Conservation (phyloP, 2,888 invertebrate genomes). For the Bruchidius siliquastri region DNA sequence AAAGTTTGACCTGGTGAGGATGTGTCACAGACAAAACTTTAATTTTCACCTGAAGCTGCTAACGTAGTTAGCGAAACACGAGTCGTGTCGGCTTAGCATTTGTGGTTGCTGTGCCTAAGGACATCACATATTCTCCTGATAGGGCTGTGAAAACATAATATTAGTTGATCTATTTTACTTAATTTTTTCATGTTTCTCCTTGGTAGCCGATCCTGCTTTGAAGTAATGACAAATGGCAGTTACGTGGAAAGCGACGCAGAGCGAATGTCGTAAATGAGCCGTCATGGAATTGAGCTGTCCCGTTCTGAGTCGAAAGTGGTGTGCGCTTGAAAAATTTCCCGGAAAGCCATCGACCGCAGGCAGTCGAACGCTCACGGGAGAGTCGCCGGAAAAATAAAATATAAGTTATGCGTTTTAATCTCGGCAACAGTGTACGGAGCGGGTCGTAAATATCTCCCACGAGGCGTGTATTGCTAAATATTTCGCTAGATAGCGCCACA, state of each 20-base stretch:
- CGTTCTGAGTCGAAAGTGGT: not conserved
- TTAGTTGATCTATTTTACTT: no score
- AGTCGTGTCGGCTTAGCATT: no score
- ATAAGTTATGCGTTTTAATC: constrained; percentile 51
- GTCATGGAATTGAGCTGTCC: not conserved
- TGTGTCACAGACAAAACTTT: no score
- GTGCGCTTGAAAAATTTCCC: not conserved
- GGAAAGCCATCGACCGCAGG: not conserved
- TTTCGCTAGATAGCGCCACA: constrained; percentile 38
- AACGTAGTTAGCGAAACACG: no score
- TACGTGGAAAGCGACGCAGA: not conserved
- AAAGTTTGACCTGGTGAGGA: no score
- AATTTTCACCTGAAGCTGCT: no score
- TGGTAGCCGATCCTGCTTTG: not conserved
- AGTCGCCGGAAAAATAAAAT: constrained; percentile 43
- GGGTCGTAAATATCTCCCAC: constrained; percentile 43
- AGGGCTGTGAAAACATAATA: no score
- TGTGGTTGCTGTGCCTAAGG: no score
- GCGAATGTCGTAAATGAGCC: not conserved
- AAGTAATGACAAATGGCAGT: not conserved
- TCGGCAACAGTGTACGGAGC: constrained; percentile 41
- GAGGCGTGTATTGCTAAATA: constrained; percentile 44
- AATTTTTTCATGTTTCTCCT: no score
- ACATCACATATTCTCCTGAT: no score
- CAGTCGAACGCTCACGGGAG: not conserved